A percentile compares a stretch with the other conserved stretches of the same genome.
These are phyloP conservation scores for Virgularia gustaviana DNA, from an alignment of 92 coral and sea anemone species.

Conservation along the genomic window DNA sequence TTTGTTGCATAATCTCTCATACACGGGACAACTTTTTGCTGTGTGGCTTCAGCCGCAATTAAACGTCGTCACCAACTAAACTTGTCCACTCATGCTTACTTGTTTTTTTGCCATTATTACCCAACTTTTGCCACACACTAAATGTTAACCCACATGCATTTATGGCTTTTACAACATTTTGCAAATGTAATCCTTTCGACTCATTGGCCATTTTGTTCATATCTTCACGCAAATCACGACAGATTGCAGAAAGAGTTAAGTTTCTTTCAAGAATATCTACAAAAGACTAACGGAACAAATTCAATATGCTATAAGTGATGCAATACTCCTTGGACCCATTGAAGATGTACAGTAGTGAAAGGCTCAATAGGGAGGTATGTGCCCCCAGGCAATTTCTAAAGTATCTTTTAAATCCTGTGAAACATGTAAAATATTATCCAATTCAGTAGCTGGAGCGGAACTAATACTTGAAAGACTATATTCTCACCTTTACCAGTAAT, in stretches of 20 bases:
- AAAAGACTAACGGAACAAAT: not conserved
- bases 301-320: not conserved
- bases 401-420: too few relatives aligned
- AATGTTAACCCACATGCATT: slow-evolving; percentile 6
- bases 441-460: too few relatives aligned
- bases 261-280: slow-evolving; percentile 34
- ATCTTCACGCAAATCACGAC: not conserved
- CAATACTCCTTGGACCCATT: slow-evolving; percentile 3
- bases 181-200: not conserved
- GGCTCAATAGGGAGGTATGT: too few relatives aligned
- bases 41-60: not conserved
- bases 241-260: not conserved
- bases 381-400: too few relatives aligned
- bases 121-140: slow-evolving; percentile 17
- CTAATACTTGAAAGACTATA: too few relatives aligned
- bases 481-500: slow-evolving; percentile 48
- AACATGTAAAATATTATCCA: too few relatives aligned
- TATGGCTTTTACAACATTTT: slow-evolving; percentile 7
- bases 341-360: too few relatives aligned
- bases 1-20: slow-evolving; percentile 1
- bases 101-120: slow-evolving; percentile 23
- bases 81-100: slow-evolving; percentile 33
- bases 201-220: slow-evolving; percentile 12
- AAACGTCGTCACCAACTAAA: slow-evolving; percentile 27
- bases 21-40: not conserved